Base-by-base conservation (phyloP, 2,797 vertebrate genomes). In the Siniperca undulata region DNA sequence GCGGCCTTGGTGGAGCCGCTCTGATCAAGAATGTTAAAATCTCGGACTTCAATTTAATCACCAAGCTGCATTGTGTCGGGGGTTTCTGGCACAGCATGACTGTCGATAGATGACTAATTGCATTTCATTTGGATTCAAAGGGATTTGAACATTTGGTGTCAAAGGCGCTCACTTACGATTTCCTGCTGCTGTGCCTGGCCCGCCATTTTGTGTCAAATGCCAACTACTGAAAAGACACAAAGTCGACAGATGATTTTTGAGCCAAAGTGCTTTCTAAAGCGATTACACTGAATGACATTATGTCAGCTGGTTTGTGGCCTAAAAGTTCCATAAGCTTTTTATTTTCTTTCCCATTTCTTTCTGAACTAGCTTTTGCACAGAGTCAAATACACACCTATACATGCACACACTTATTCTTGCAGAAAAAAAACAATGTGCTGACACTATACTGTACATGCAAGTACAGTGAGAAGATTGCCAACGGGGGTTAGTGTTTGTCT, bases 21-120 rank as follows among this genome's bases (percentile, higher is more conserved):
- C 75, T 77, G 69, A 88, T 90, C 77, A 80, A 70, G 80, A 89
- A 69, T 87, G 80, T 88, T 83, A 78, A 89, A 89, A 85, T 80
- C 75, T 70, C n/a, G 2, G 70, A 75, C 89, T 79, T 75, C 69
- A 71, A 46, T 78, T 88, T 73, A 88, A 82, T 91, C 64, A 19
- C 52, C 38, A 48, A 40, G 77, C 74, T 64, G 52, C 60, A 75
- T 84, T 87, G 80, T 87, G 78, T 86, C 82, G 62, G 52, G 40
- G 77, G 52, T 76, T 86, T n/a, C 73, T 60, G 83, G 80, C 80
- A 42, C 38, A 27, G 77, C 27, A 10, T 61, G 65, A 66, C 70
- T 80, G 81, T 81, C 80, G 24, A 88, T 87, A 84, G 72, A 79
- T 76, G 78, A 73, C 74, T 88, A 88, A 91, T 90, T 90, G 66